Conservation (phyloP, 2,113 vertebrate genomes). For the Platichthys flesus region DNA sequence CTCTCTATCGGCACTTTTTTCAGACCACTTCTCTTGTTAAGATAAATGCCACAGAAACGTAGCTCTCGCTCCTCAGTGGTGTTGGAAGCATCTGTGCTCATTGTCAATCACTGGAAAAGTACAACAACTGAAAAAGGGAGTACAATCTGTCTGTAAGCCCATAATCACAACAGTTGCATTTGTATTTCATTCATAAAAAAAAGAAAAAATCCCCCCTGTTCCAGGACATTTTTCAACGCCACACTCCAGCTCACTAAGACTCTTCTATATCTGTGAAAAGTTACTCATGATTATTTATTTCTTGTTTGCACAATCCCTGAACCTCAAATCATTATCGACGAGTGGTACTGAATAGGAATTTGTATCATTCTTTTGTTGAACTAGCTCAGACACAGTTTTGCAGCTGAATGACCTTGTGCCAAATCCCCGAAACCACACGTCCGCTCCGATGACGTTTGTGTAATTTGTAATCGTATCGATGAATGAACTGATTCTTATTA, state of each 20-base stretch:
- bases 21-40: neutral
- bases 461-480: conserved; percentile 26
- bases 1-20: conserved; percentile 61
- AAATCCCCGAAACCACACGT: conserved; percentile 39
- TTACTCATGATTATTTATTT: neutral
- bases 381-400: conserved; percentile 15
- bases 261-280: neutral
- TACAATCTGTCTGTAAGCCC: neutral
- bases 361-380: conserved; percentile 14
- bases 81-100: conserved; percentile 2
- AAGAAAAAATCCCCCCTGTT: neutral
- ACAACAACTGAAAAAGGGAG: conserved; percentile 13
- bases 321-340: neutral
- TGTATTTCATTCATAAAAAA: neutral
- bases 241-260: neutral
- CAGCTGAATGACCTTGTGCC: conserved; percentile 40
- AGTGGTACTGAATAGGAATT: neutral
- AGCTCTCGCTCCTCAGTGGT: neutral
- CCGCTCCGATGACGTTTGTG: conserved; percentile 13
- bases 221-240: neutral
- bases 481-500: conserved; percentile 9
- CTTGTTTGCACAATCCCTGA: conserved; percentile 7
- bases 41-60: neutral
- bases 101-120: conserved; percentile 1
- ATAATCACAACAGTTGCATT: neutral